A percentile compares a stretch with the other conserved stretches of the same genome.
Evolutionary conservation across 2,113 vertebrate species (phyloP).

Genomic region (Chaetodon trifascialis): DNA sequence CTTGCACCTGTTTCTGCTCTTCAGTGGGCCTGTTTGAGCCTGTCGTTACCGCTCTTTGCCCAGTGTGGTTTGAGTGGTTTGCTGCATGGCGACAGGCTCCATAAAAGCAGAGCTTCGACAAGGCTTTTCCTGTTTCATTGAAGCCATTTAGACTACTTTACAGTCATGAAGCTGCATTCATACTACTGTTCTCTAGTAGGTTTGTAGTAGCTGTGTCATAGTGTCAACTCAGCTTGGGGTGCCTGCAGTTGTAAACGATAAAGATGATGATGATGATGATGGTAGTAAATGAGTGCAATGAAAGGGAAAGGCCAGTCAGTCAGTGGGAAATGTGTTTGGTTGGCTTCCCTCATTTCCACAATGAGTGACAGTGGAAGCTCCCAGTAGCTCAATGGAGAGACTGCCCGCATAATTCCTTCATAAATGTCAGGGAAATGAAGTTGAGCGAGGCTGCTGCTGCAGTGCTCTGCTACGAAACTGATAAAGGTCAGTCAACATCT

Average conservation of each 20-base stretch:
- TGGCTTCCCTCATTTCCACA: constrained; percentile 34
- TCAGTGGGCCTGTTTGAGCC: constrained; percentile 25
- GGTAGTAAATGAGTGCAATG: constrained; percentile 32
- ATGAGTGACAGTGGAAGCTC: constrained; percentile 31
- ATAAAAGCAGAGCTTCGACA: constrained; percentile 14
- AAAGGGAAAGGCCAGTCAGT: constrained; percentile 28
- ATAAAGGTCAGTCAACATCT: constrained; percentile 68
- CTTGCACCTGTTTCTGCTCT: constrained; percentile 52
- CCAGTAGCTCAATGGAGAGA: constrained; percentile 28
- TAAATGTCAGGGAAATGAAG: constrained; percentile 49
- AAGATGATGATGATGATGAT: constrained; percentile 41
- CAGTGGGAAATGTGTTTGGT: constrained; percentile 28
- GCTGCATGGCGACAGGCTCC: constrained; percentile 28
- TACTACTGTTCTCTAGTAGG: neutral
- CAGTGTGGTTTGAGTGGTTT: constrained; percentile 38
- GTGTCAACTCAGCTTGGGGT: constrained; percentile 18
- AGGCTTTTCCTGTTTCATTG: constrained; percentile 25
- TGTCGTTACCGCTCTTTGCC: constrained; percentile 10
- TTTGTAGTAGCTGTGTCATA: constrained; percentile 15
- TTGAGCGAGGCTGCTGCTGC: constrained; percentile 54
- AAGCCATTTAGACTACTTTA: constrained; percentile 5
- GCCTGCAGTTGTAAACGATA: constrained; percentile 32
- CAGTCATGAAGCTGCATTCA: neutral
- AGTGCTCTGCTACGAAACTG: constrained; percentile 54
- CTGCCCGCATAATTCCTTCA: constrained; percentile 39